Base-by-base conservation (phyloP, 2,113 vertebrate genomes). In the Phycodurus eques region DNA sequence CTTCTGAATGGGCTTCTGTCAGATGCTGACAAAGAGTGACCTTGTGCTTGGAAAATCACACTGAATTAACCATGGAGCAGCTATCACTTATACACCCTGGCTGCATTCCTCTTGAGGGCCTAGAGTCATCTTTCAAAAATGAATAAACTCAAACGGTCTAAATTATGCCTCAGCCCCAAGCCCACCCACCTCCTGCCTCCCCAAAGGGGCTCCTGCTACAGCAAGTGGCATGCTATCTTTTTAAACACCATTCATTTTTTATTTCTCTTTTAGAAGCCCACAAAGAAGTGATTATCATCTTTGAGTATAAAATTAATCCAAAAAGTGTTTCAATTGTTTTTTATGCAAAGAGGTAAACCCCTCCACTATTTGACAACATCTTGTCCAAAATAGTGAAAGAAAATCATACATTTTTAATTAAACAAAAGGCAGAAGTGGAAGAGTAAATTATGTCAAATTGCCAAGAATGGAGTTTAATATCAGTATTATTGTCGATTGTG, bases 11-110 rank as follows among this genome's bases (percentile, higher is more conserved):
- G 84, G 86, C 72, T 85, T 85, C 79, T 85, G 88, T 88, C 85
- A 79, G 69, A 88, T 67, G 57, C 81, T 89, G 88, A 90, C 88
- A 90, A 88, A 87, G 87, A 86, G 80, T 91, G 88, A 91, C 90
- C 90, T 91, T 92, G 91, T 85, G 86, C 80, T 79, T 75, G 81
- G 76, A 84, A 83, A 84, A 83, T 87, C 71, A 42, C 59, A 80
- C 85, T 86, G 84, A 88, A 91, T 90, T 88, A 87, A 90, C 80
- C 80, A 86, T 85, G 83, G 88, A 84, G 77, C 88, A 88, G 86
- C 89, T 90, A 90, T 90, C 86, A 86, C 85, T 88, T 85, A 82
- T 81, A 79, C 54, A 82, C 77, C 75, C 74, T n/a, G 82, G 74
- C 80, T 81, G 80, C 79, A 78, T 88, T 84, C 76, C 87, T 85